Percentiles rank a stretch among this genome's conserved stretches.
phyloP scores from a whole-genome alignment of 2,888 invertebrate species.

The Sinhomidia bicolor region DNA sequence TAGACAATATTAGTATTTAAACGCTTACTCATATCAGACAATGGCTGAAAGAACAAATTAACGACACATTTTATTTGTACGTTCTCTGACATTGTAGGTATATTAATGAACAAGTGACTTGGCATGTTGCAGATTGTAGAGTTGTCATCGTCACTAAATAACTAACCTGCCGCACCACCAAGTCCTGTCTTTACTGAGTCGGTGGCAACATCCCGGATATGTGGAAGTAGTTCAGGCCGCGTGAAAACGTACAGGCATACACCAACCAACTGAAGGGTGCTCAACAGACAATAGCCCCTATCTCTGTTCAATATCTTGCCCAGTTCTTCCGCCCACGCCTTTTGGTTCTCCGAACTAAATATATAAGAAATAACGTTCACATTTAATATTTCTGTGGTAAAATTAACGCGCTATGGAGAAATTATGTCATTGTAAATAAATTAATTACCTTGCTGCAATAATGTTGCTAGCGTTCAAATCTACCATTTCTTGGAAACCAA shows the following conservation, averaged over 20 bases:
- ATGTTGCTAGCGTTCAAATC: slow-evolving; percentile 99
- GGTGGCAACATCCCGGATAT: slow-evolving; percentile 95
- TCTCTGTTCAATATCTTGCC: slow-evolving; percentile 95
- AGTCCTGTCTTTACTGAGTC: slow-evolving; percentile 99
- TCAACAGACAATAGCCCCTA: slow-evolving; percentile 92
- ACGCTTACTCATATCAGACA: slow-evolving; percentile 86
- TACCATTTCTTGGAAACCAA: slow-evolving; percentile 99
- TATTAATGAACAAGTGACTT: too few species aligned
- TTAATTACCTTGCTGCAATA: slow-evolving; percentile 90
- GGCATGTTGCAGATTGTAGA: too few species aligned
- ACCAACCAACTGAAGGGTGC: slow-evolving; percentile 97
- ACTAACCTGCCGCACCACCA: slow-evolving; percentile 97
- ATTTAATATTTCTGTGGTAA: not conserved
- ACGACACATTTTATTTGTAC: slow-evolving; percentile 99
- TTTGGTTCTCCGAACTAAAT: slow-evolving; percentile 89
- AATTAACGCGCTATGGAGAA: not conserved
- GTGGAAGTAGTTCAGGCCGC: slow-evolving; percentile 93
- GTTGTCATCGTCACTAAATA: not conserved
- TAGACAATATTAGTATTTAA: slow-evolving; percentile 28
- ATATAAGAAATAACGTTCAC: slow-evolving; percentile 82
- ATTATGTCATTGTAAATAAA: too few species aligned
- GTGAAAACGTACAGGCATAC: slow-evolving; percentile 98
- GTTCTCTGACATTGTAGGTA: slow-evolving; percentile 91
- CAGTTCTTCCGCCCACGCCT: slow-evolving; percentile 97
- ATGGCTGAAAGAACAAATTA: slow-evolving; percentile 96